Conservation (phyloP, 2,797 vertebrate genomes). For the Anas capensis region DNA sequence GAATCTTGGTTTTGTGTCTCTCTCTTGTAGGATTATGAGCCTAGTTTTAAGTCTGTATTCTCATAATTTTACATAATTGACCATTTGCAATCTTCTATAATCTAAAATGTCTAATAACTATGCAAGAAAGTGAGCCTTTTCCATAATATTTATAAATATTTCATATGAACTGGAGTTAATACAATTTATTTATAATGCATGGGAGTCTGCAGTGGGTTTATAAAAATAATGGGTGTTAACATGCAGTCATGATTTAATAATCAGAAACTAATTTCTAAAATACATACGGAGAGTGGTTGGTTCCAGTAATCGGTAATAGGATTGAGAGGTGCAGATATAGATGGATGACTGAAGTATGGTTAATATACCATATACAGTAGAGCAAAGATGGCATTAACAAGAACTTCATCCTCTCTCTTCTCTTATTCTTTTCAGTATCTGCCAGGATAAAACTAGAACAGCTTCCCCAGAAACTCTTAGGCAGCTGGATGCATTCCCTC, state of each 20-base stretch:
- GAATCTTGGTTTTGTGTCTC: slow-evolving; percentile 68
- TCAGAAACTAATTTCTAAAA: slow-evolving; percentile 66
- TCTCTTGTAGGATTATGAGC: slow-evolving; percentile 63
- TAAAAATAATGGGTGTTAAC: slow-evolving; percentile 74
- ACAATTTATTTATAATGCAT: slow-evolving; percentile 75
- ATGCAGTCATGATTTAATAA: slow-evolving; percentile 73
- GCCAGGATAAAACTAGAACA: not conserved
- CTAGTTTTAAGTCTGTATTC: slow-evolving; percentile 56
- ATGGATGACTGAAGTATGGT: not conserved
- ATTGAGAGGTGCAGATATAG: not conserved
- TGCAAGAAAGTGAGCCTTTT: slow-evolving; percentile 68
- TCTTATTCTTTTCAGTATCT: not conserved
- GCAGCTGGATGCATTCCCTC: not conserved
- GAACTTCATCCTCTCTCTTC: not conserved
- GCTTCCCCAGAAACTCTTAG: not conserved
- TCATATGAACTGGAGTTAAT: slow-evolving; percentile 68
- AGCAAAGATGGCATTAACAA: not conserved
- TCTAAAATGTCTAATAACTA: slow-evolving; percentile 72
- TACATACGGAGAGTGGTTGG: not conserved
- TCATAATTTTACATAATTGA: slow-evolving; percentile 70
- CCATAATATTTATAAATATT: slow-evolving; percentile 77
- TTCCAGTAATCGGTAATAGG: slow-evolving; percentile 34
- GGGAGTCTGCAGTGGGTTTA: slow-evolving; percentile 60
- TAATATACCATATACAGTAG: not conserved
- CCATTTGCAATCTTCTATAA: slow-evolving; percentile 67